Evolutionary conservation across 2,888 invertebrate genomes (phyloP), one percentile per base, ranked within the genome.

Genomic region (Aphidius colemani): DNA sequence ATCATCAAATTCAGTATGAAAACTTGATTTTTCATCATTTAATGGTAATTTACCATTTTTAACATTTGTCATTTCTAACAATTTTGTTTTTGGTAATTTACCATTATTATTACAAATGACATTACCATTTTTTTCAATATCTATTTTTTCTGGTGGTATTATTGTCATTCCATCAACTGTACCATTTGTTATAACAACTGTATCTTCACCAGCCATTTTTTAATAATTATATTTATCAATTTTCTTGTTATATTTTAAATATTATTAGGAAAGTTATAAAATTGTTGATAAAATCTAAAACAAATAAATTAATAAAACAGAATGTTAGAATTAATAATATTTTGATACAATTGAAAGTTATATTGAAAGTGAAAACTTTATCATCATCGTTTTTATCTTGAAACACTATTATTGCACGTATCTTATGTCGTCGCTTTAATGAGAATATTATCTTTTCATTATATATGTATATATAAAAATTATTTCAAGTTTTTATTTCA

Each of bases 181-280:
- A n/a, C 76, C 79, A 68, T 78, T 76, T 41, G 76, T 73, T 68
- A 80, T 66, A 18, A 76, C 78, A 63, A 78, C 74, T 59, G 74
- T 74, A 59, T 80, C 78, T 64, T 80, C 80, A 50, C 79, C 80
- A 49, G 79, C 80, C 80, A 80, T 78, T 65, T 68, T 67, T 8
- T 2, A 13, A 48, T 39, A n/a, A n/a, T n/a, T n/a, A n/a, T n/a
- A n/a, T n/a, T n/a, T n/a, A n/a, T n/a, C n/a, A n/a, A n/a, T 40
- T 30, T 46, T 2, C 41, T 64, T 18, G 1, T 40, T 11, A 6
- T 41, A 51, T 57, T 18, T 18, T 18, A 18, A 18, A 18, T n/a
- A 7, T 30, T 45, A 6, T 39, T 39, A 11, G 30, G 5, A 30
- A 5, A 30, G 5, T 30, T 30, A 30, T 5, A 30, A 30, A 1